Evolutionary conservation across 2,797 vertebrate species (phyloP), one percentile per base, ranked within the genome.

Genomic region (Cuniculus paca): DNA sequence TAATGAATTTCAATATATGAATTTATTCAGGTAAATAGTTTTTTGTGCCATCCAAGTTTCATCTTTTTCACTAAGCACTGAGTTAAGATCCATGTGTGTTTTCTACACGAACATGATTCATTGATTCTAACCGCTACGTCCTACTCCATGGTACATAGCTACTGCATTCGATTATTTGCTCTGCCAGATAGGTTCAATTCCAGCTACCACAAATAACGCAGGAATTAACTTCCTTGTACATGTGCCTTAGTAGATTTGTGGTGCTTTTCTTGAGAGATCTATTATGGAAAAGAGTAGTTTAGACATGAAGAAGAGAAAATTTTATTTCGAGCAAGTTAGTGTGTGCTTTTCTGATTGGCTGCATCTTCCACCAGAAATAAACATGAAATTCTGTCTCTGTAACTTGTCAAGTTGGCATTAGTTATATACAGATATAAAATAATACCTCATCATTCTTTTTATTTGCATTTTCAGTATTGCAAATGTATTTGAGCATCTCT

Each of bases 1-100:
- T 65, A 84, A 45, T 88, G 14, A 78, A 65, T 91, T 65, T 63
- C 42, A 80, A 80, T 22, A 42, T 26, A 75, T 42, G 4, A 70
- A 56, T 83, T 92, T 19, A 70, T 88, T 72, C 54, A 61, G 14
- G 28, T 56, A 68, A 65, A 75, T 86, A 70, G 22, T 82, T 68
- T 94, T 26, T 85, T 79, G 8, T 85, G 16, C 75, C 24, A 45
- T 75, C n/a, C 14, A 75, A 36, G 58, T 87, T 20, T 83, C 84
- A 90, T 87, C 93, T 91, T 93, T 93, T 95, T 97, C n/a, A 75
- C 48, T 86, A 39, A 83, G 31, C 19, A 58, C 20, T 28, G 13
- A 24, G 19, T 54, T 65, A 63, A 87, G 39, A 63, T 63, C 42
- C 12, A 54, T 75, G 9, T 34, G 4, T 68, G 65, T 88, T 93